Percentiles rank a stretch among this genome's conserved stretches.
phyloP scores from a whole-genome alignment of 1,140 invertebrate species.

The Aradophagus sp. region DNA sequence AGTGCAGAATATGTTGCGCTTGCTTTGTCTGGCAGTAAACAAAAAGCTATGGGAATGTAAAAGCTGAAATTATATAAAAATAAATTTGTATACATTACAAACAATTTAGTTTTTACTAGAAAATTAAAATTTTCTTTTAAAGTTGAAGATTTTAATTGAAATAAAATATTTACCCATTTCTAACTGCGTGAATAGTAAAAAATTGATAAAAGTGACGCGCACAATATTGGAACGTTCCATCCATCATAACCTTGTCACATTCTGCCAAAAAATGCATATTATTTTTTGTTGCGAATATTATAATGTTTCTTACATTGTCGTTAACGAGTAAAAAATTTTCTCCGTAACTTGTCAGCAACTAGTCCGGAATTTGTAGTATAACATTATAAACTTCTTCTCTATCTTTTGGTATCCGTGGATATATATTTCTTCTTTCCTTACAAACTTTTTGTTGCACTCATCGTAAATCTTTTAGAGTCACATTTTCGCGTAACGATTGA shows the following conservation, averaged over 20 bases:
- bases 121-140: no score
- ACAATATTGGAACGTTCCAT: constrained; percentile 21
- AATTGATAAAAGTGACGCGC: constrained; percentile 15
- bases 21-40: constrained; percentile 12
- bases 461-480: no score
- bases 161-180: no score
- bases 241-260: constrained; percentile 6
- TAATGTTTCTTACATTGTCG: not conserved
- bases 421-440: no score
- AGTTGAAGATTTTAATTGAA: no score
- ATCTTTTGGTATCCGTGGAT: no score
- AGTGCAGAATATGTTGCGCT: constrained; percentile 2
- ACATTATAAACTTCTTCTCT: constrained; percentile 6
- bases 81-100: no score
- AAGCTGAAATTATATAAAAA: no score
- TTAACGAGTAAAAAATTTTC: constrained; percentile 11
- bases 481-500: no score
- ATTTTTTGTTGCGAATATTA: constrained; percentile 12
- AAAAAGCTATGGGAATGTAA: constrained; percentile 12
- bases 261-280: constrained; percentile 5
- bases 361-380: not conserved
- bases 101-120: no score
- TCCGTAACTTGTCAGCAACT: not conserved
- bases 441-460: no score
- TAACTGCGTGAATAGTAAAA: constrained; percentile 17